Evolutionary conservation across 2,797 vertebrate species (phyloP).

Genomic region (Thalassophryne amazonica): DNA sequence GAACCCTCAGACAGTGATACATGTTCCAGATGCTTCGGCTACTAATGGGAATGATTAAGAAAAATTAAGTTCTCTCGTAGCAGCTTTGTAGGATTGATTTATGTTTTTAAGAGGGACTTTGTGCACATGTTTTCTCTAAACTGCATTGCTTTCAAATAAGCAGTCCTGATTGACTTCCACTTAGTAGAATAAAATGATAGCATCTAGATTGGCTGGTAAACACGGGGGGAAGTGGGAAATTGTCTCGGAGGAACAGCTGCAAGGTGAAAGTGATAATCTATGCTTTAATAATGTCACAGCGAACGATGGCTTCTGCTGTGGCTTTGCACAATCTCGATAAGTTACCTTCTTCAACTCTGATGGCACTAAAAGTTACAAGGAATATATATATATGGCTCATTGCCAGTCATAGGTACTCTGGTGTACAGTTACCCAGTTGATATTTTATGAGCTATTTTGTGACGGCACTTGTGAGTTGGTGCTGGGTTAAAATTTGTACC

Average conservation of each 20-base stretch:
- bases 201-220: constrained; percentile 46
- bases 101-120: constrained; percentile 39
- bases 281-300: constrained; percentile 44
- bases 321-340: constrained; percentile 1
- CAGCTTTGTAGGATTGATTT: constrained; percentile 50
- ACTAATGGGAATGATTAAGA: constrained; percentile 75
- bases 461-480: too few relatives aligned
- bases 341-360: constrained; percentile 19
- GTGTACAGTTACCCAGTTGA: too few relatives aligned
- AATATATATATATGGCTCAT: background rate
- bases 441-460: too few relatives aligned
- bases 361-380: background rate
- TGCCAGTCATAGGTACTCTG: too few relatives aligned
- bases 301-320: constrained; percentile 1
- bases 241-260: constrained; percentile 35
- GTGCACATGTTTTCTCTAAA: constrained; percentile 16
- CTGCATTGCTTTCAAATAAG: constrained; percentile 19
- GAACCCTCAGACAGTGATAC: constrained; percentile 70
- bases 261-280: constrained; percentile 58
- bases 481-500: too few relatives aligned
- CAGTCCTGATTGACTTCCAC: constrained; percentile 49
- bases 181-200: constrained; percentile 57
- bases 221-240: constrained; percentile 30
- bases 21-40: constrained; percentile 41
- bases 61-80: constrained; percentile 48